Conservation (phyloP, 2,888 invertebrate genomes). For the Hydraecia micacea region DNA sequence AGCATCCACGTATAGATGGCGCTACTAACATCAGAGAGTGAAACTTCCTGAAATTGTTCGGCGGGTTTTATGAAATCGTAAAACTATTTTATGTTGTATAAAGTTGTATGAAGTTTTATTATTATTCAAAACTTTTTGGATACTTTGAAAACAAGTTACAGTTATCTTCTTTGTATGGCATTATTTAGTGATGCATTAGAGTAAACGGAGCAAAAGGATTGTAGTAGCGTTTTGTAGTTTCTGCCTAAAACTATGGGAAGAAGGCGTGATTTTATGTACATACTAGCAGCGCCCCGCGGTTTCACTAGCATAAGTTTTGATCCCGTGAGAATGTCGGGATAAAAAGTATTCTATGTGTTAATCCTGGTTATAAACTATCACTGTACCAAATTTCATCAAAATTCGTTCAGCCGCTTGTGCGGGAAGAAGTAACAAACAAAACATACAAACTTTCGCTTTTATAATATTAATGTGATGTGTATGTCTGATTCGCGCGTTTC, state of each 20-base stretch:
- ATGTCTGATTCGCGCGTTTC: neutral
- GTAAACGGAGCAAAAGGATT: neutral
- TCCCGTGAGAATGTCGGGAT: no score
- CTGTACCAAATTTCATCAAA: no score
- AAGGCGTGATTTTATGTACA: neutral
- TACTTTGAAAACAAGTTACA: neutral
- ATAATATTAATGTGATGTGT: neutral
- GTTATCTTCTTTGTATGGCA: neutral
- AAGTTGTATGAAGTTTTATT: neutral
- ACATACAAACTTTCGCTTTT: no score
- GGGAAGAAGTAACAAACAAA: no score
- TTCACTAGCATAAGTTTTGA: no score
- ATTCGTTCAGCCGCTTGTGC: no score
- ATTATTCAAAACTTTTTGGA: neutral
- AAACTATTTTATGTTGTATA: neutral
- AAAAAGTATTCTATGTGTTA: no score
- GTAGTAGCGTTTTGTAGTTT: neutral
- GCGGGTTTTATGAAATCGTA: neutral
- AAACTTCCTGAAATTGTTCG: neutral
- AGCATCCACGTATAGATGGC: conserved; percentile 14
- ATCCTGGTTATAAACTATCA: no score
- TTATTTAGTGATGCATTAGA: no score
- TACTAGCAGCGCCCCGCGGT: no score
- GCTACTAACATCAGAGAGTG: neutral
- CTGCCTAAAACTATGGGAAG: neutral